Evolutionary conservation across 2,797 vertebrate species (phyloP).

Genomic region (Gymnoscopelus braueri): DNA sequence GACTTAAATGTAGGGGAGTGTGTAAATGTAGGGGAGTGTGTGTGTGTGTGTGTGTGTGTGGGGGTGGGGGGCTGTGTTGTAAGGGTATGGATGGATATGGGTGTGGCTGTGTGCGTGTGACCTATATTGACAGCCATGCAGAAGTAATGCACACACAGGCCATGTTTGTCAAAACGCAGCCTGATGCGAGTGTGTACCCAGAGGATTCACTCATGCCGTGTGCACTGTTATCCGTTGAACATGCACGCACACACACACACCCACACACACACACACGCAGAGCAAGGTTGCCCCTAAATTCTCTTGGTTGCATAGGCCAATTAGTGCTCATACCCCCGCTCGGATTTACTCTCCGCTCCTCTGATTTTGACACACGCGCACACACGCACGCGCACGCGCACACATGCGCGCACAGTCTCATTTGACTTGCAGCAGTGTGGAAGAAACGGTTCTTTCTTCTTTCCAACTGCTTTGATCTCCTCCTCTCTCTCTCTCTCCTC

Average conservation of each 20-base stretch:
- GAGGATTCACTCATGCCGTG: background rate
- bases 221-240: too few relatives aligned
- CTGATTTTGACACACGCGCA: background rate
- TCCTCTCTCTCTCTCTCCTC: background rate
- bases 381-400: conserved; percentile 10
- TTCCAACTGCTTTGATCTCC: background rate
- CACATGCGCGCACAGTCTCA: conserved; percentile 17
- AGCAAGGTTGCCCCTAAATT: background rate
- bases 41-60: conserved; percentile 12
- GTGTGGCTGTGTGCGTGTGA: conserved; percentile 43
- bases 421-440: conserved; percentile 22
- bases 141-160: conserved; percentile 62
- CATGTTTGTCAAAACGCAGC: conserved; percentile 30
- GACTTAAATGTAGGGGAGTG: background rate
- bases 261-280: background rate
- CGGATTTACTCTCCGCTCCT: background rate
- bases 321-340: background rate
- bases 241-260: background rate
- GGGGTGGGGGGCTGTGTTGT: background rate
- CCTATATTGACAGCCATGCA: conserved; percentile 74
- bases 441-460: conserved; percentile 6
- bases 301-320: background rate
- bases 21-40: background rate
- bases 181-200: conserved; percentile 9
- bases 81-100: too few relatives aligned